These are phyloP conservation scores for Apaloderma vittatum DNA, from an alignment of 2,113 vertebrate genomes.

Conservation along the genomic window DNA sequence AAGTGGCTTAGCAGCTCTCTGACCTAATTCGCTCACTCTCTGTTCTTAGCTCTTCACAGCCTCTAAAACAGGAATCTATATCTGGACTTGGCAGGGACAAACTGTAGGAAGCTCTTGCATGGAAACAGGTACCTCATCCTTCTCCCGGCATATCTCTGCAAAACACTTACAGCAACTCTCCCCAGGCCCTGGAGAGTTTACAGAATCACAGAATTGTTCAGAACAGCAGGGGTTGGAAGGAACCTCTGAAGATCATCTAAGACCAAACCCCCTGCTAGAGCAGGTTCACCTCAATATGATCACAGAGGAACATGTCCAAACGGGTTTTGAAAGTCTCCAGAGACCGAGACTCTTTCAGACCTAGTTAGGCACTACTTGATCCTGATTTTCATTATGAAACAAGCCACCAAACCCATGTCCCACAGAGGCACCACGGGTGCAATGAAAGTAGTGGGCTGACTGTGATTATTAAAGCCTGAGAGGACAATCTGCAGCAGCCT, in stretches of 20 bases:
- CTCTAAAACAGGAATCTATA: not conserved
- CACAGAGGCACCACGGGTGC: not conserved
- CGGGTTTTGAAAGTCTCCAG: too few relatives aligned
- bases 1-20: not conserved
- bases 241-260: too few relatives aligned
- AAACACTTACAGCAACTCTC: not conserved
- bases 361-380: not conserved
- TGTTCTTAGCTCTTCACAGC: conserved; percentile 16
- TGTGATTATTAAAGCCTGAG: not conserved
- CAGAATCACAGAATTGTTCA: too few relatives aligned
- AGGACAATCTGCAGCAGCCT: not conserved
- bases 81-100: conserved; percentile 34
- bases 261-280: too few relatives aligned
- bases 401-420: not conserved
- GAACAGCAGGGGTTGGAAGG: too few relatives aligned
- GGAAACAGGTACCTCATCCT: not conserved
- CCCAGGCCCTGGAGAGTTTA: not conserved
- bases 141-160: not conserved
- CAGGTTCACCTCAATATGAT: too few relatives aligned
- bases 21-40: not conserved
- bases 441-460: not conserved
- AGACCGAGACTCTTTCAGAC: too few relatives aligned
- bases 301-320: too few relatives aligned
- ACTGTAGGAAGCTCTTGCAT: conserved; percentile 10
- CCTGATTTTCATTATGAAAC: not conserved